phyloP scores from a whole-genome alignment of 53 echinoderm and acorn worm species.

The Patiria pectinifera region DNA sequence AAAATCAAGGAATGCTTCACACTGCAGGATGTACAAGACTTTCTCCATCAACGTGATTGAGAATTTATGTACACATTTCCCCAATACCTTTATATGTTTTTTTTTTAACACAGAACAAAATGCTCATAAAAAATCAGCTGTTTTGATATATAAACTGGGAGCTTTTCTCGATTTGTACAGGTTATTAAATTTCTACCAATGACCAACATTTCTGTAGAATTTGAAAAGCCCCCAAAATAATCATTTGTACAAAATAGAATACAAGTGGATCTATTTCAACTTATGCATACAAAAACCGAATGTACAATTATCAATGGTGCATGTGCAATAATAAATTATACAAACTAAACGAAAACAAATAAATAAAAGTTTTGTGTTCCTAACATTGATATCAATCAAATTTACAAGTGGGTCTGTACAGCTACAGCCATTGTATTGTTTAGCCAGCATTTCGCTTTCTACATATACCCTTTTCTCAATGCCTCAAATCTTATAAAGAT shows the following conservation, averaged over 20 bases:
- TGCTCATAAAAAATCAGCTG: background rate
- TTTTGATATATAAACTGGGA: background rate
- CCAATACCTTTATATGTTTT: too few species aligned
- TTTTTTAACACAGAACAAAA: background rate
- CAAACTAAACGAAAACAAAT: background rate
- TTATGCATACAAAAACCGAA: background rate
- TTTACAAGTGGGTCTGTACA: too few species aligned
- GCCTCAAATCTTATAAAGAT: too few species aligned
- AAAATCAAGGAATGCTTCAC: too few species aligned
- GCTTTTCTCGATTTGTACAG: background rate
- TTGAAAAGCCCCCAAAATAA: background rate
- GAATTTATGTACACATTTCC: too few species aligned
- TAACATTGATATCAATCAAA: background rate
- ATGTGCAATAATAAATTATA: background rate
- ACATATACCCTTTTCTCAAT: too few species aligned
- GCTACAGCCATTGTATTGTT: too few species aligned
- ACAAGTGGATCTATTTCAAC: background rate
- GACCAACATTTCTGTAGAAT: background rate
- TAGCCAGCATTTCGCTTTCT: too few species aligned
- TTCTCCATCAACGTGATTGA: too few species aligned
- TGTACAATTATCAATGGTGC: background rate
- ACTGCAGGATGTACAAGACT: too few species aligned
- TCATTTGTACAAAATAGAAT: background rate
- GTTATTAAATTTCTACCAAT: background rate
- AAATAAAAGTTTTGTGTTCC: background rate